A percentile compares a stretch with the other conserved stretches of the same genome.
Evolutionary conservation across 2,797 vertebrate species (phyloP).

Genomic region (Amniataba percoides): DNA sequence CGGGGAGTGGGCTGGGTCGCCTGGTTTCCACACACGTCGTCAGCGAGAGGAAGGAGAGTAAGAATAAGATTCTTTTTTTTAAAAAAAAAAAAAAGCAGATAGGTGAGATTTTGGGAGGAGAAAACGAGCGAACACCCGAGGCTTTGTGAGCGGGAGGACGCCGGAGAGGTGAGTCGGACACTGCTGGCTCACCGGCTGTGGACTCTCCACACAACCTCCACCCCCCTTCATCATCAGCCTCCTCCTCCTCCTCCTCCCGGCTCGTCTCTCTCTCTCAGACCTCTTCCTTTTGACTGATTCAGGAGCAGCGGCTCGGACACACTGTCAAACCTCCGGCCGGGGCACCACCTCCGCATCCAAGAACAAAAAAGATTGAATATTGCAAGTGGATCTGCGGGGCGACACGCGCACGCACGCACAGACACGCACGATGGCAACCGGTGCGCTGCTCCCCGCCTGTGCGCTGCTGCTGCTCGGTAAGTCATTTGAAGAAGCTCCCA

Average conservation of each 20-base stretch:
- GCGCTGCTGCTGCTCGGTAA: conserved; percentile 85
- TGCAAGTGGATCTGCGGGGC: conserved; percentile 66
- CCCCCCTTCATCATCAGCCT: too few species aligned
- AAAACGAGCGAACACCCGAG: conserved; percentile 41
- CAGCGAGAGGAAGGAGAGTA: too few species aligned
- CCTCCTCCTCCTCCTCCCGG: neutral
- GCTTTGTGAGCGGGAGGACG: conserved; percentile 29
- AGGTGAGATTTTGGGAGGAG: conserved; percentile 73
- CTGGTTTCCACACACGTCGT: conserved; percentile 68
- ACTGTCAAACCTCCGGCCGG: conserved; percentile 18
- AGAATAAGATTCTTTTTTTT: too few species aligned
- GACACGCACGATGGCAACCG: conserved; percentile 80
- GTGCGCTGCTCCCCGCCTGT: conserved; percentile 78
- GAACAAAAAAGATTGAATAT: conserved; percentile 48
- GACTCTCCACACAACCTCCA: conserved; percentile 38
- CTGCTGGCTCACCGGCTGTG: conserved; percentile 50
- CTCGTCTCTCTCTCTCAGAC: conserved; percentile 14
- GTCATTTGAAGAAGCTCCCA: conserved; percentile 57
- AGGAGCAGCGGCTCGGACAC: conserved; percentile 43
- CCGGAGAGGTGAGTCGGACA: conserved; percentile 59
- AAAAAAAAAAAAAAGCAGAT: conserved; percentile 33
- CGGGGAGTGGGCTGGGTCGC: conserved; percentile 82
- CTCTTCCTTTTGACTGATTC: conserved; percentile 15
- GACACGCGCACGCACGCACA: conserved; percentile 35
- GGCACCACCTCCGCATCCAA: conserved; percentile 39